Base-by-base conservation (phyloP, 2,113 vertebrate genomes). In the Zosterops hypoxanthus region DNA sequence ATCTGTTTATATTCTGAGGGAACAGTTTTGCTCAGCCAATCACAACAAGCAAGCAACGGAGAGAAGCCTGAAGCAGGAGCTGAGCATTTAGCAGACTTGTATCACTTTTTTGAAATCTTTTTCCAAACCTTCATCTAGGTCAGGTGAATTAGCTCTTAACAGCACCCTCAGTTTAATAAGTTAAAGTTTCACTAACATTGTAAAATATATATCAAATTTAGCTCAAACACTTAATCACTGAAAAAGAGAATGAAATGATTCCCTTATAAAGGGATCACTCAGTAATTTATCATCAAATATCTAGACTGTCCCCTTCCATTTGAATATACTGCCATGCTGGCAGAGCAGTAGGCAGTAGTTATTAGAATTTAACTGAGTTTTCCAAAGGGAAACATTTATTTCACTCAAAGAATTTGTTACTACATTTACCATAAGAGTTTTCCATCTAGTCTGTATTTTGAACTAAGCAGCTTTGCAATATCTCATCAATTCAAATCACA, bases 301-400 rank as follows among this genome's bases (percentile, higher is more conserved):
- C 57, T 83, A 83, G 52, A 64, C 41, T 92, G 18, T 26, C 20
- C n/a, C 7, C 15, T 85, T 90, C 39, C 10, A 66, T 75, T 92
- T 88, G 68, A 88, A 94, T 86, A 77, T 68, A 80, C 22, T 36
- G 44, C 36, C 33, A 56, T 22, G 44, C 15, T 81, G 41, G 44
- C 41, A 93, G 78, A 81, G 25, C 12, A 87, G 25, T 41, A 92
- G n/a, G 61, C 41, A 93, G 33, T 15, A 94, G 39, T 65, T 70
- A 64, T 80, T 83, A 59, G 33, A 88, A 88, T 9, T 78, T 81
- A 92, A 78, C 60, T 5, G 36, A 66, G 7, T 95, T 94, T 91
- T 94, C 75, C 75, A 86, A 88, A 83, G 31, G 23, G 64, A 93
- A 96, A 75, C 65, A 79, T 93, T 88, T 66, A 78, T 93, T 96